Base-by-base conservation (phyloP, 2,888 invertebrate genomes). In the Lepidochrysops patricia region DNA sequence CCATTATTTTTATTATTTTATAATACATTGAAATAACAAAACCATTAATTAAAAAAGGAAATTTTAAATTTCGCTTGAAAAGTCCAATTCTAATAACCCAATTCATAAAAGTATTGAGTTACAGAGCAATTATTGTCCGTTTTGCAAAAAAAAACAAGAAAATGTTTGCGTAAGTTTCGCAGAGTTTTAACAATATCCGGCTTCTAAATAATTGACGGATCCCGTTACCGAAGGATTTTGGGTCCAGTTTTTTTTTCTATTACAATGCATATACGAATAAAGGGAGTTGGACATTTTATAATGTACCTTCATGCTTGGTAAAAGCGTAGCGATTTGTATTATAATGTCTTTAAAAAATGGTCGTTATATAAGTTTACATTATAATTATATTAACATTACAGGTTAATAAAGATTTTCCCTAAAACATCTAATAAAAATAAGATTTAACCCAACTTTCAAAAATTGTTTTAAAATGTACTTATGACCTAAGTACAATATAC, bases 181-280 rank as follows among this genome's bases (percentile, higher is more conserved):
- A 54, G 49, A 61, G 43, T 57, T 57, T 48, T 50, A 27, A 54
- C 29, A 54, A 54, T 54, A 54, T 54, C 54, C 27, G 54, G 50
- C 57, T 43, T 57, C 48, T 25, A 66, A 71, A 72, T 73, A 70
- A 76, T 73, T 72, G 70, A 72, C 64, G 68, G 74, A 73, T 76
- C 72, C 70, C 69, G 70, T 76, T 74, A 72, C 75, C 61, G 26
- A 13, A 50, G 15, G 54, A 19, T 15, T 29, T 29, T 4, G 54
- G 54, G 29, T 32, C 54, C 15, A 32, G 29, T 15, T 54, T 54
- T 54, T 52, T 52, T 52, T 54, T 49, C 6, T 29, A 32, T 29
- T 32, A 54, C 23, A 54, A 54, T 54, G 54, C 32, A 54, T 54
- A 13, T 32, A 32, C 54, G 27, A 32, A 54, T 54, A 54, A 54